A percentile compares a stretch with the other conserved stretches of the same genome.
These are phyloP conservation scores for Vanessa atalanta DNA, from an alignment of 1,140 invertebrate species.

Conservation along the genomic window DNA sequence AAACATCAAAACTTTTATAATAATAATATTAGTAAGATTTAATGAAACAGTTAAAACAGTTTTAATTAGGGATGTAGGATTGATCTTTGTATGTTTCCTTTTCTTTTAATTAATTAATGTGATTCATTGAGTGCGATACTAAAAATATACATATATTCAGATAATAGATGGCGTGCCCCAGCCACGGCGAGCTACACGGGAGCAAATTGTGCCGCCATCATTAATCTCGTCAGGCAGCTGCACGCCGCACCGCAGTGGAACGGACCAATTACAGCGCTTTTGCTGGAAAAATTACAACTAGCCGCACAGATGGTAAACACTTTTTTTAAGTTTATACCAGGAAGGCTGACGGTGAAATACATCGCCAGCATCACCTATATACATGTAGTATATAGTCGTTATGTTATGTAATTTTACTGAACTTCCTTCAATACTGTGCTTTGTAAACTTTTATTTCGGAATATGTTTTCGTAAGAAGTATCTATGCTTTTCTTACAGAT, in stretches of 20 bases:
- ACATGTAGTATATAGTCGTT: too few relatives aligned
- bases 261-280: conserved; percentile 54
- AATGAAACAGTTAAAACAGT: neutral
- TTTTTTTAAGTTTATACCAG: too few relatives aligned
- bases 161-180: conserved; percentile 73
- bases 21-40: neutral
- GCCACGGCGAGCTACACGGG: conserved; percentile 74
- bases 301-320: conserved; percentile 66
- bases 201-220: conserved; percentile 59
- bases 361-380: too few relatives aligned
- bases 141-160: conserved; percentile 38
- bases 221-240: conserved; percentile 59
- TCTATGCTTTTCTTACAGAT: conserved; percentile 49
- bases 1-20: too few relatives aligned
- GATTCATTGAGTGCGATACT: neutral
- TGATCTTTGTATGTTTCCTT: too few relatives aligned
- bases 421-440: too few relatives aligned
- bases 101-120: neutral
- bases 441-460: too few relatives aligned
- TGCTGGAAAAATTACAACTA: conserved; percentile 67
- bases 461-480: too few relatives aligned
- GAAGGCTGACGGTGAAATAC: neutral
- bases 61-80: too few relatives aligned
- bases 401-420: too few relatives aligned
- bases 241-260: conserved; percentile 69